A percentile compares a stretch with the other conserved stretches of the same genome.
These are phyloP conservation scores for Diuraphis noxia DNA, from an alignment of 1,140 invertebrate genomes.

Conservation along the genomic window DNA sequence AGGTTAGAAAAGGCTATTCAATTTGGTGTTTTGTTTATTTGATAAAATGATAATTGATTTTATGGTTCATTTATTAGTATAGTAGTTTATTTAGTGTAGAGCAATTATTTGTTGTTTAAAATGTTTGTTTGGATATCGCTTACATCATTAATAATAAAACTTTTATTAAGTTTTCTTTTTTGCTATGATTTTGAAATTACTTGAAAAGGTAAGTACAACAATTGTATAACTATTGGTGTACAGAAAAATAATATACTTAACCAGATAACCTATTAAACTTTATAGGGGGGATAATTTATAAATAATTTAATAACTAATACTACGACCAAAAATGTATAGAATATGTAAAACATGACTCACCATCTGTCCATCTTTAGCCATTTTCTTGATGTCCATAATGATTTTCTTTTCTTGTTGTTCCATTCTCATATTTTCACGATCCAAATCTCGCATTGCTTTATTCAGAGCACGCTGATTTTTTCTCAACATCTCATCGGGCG, in stretches of 20 bases:
- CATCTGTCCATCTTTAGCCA: slow-evolving; percentile 99
- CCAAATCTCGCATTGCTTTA: slow-evolving; percentile 96
- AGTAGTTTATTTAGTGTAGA: neutral
- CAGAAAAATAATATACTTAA: neutral
- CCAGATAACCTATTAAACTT: neutral
- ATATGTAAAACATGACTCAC: slow-evolving; percentile 62
- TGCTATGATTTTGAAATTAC: neutral
- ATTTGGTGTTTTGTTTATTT: neutral
- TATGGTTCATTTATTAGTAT: too few species aligned
- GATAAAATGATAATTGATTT: neutral
- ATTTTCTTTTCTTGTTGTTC: slow-evolving; percentile 99
- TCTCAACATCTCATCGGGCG: slow-evolving; percentile 96
- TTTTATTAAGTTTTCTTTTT: neutral
- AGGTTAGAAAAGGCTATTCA: neutral
- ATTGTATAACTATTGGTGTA: neutral
- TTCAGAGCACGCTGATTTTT: slow-evolving; percentile 98
- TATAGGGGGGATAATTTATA: neutral
- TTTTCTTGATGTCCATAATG: slow-evolving; percentile 97
- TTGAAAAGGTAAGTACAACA: neutral
- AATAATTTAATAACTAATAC: neutral
- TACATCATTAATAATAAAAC: neutral
- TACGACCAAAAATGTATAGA: neutral
- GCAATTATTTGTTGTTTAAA: neutral
- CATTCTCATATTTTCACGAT: slow-evolving; percentile 92
- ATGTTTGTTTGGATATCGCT: neutral